Conservation (phyloP, 2,888 invertebrate genomes). For the Nipponacmea schrenckii region DNA sequence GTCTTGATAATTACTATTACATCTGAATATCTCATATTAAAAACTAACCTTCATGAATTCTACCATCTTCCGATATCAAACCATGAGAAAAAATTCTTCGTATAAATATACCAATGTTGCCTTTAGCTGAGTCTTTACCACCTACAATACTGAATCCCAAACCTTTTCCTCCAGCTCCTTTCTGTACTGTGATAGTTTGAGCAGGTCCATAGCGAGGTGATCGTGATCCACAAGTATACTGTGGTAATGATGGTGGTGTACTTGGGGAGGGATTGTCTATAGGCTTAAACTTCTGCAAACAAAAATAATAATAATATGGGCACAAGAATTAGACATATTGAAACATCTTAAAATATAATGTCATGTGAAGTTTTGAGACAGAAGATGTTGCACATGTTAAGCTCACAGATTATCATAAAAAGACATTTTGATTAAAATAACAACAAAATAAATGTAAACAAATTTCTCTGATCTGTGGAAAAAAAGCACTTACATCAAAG, state of each 20-base stretch:
- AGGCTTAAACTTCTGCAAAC: slow-evolving; percentile 17
- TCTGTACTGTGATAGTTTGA: slow-evolving; percentile 75
- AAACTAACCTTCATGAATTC: slow-evolving; percentile 81
- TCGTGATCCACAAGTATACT: slow-evolving; percentile 10
- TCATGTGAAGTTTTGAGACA: too few relatives aligned
- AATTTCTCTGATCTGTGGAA: too few relatives aligned
- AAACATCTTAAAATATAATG: too few relatives aligned
- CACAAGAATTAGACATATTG: neutral
- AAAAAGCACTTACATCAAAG: slow-evolving; percentile 44
- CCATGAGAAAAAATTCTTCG: slow-evolving; percentile 88
- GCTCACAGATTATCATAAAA: too few relatives aligned
- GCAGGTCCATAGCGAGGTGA: slow-evolving; percentile 31
- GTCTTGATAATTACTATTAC: too few relatives aligned
- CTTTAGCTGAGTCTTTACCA: slow-evolving; percentile 87
- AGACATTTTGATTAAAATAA: too few relatives aligned
- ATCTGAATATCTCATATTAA: too few relatives aligned
- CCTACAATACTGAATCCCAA: slow-evolving; percentile 91
- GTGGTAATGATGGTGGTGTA: neutral
- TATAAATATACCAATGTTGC: slow-evolving; percentile 88
- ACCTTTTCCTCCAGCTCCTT: slow-evolving; percentile 85
- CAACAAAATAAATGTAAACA: too few relatives aligned
- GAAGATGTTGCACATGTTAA: too few relatives aligned
- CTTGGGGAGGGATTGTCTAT: neutral
- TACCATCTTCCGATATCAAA: slow-evolving; percentile 85
- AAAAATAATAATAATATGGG: neutral